A percentile compares a stretch with the other conserved stretches of the same genome.
phyloP scores from a whole-genome alignment of 2,797 vertebrate genomes.

The Leptodactylus fallax region DNA sequence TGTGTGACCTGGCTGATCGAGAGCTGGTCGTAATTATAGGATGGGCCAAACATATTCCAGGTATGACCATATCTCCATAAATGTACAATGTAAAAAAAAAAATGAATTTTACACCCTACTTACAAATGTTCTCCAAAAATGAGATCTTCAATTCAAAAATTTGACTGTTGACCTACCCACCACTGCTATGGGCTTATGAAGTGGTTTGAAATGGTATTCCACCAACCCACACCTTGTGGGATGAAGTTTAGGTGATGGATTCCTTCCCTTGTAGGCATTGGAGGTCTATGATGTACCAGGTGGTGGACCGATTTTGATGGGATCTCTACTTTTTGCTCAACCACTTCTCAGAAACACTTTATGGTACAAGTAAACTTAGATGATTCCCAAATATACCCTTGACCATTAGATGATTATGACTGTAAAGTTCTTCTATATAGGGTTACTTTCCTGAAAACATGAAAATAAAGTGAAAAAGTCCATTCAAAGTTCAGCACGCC shows the following conservation, averaged over 20 bases:
- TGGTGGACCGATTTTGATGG: background rate
- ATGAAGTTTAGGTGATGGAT: background rate
- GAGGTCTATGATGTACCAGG: background rate
- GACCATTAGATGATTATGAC: background rate
- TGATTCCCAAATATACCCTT: background rate
- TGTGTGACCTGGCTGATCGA: conserved; percentile 96
- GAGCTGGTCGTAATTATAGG: conserved; percentile 98
- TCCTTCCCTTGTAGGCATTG: background rate
- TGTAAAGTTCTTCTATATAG: no score
- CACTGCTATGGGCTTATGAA: background rate
- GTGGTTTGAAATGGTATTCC: background rate
- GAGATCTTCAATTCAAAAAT: background rate
- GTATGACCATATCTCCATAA: conserved; percentile 72
- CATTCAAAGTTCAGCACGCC: no score
- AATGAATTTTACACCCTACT: background rate
- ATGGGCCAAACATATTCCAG: conserved; percentile 99
- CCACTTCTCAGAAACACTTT: background rate
- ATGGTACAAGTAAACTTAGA: background rate
- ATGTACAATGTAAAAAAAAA: background rate
- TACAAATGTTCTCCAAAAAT: background rate
- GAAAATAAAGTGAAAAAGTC: no score
- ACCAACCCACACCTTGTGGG: background rate
- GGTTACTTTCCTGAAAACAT: no score
- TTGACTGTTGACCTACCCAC: background rate
- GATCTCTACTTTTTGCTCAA: no score